phyloP scores from a whole-genome alignment of 2,113 vertebrate genomes.

The Thunnus thynnus region DNA sequence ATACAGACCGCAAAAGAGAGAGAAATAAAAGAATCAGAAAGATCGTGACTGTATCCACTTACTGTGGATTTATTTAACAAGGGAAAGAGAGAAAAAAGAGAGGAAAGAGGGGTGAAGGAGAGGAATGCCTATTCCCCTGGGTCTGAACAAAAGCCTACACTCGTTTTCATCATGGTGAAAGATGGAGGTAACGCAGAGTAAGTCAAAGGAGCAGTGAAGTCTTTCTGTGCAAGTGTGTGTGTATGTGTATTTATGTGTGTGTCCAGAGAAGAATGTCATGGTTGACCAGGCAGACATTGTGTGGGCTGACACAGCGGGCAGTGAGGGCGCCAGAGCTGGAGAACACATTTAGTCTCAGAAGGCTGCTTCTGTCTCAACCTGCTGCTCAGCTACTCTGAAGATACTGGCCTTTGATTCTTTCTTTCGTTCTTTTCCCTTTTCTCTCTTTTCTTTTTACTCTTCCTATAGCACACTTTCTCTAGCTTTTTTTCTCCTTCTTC shows the following conservation, averaged over 20 bases:
- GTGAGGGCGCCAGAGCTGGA: slow-evolving; percentile 50
- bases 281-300: slow-evolving; percentile 67
- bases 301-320: slow-evolving; percentile 60
- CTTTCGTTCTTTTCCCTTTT: neutral
- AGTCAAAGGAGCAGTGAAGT: slow-evolving; percentile 46
- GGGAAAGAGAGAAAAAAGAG: neutral
- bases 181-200: slow-evolving; percentile 48
- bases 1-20: slow-evolving; percentile 11
- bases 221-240: slow-evolving; percentile 27
- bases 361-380: slow-evolving; percentile 67
- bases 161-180: slow-evolving; percentile 61
- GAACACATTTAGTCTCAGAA: slow-evolving; percentile 71
- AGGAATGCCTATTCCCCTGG: slow-evolving; percentile 7
- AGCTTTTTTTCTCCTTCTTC: neutral
- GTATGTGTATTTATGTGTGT: slow-evolving; percentile 25
- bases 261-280: slow-evolving; percentile 48
- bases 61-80: slow-evolving; percentile 27
- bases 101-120: slow-evolving; percentile 5
- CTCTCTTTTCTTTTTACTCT: neutral
- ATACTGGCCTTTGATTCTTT: slow-evolving; percentile 42
- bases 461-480: neutral
- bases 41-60: slow-evolving; percentile 8
- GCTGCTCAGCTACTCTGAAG: slow-evolving; percentile 52
- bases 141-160: slow-evolving; percentile 48
- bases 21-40: slow-evolving; percentile 40